Percentiles rank a stretch among this genome's conserved stretches.
phyloP scores from a whole-genome alignment of 2,113 vertebrate species.

The Heptranchias perlo region DNA sequence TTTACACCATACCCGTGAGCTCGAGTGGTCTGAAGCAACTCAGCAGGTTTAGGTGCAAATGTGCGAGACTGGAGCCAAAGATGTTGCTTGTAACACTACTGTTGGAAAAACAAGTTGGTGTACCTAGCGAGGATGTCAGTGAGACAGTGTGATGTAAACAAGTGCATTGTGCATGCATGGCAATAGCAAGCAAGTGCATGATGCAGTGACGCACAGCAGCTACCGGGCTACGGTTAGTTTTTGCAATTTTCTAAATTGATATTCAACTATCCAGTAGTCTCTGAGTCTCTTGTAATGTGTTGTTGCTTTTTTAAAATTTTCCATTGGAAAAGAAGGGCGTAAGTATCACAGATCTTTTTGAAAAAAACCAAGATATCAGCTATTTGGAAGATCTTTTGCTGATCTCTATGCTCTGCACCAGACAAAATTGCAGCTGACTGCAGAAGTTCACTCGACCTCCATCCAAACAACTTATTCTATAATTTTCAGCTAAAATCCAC shows the following conservation, averaged over 20 bases:
- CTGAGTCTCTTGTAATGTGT: not conserved
- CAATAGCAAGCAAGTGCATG: not conserved
- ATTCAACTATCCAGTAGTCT: not conserved
- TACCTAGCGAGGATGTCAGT: not conserved
- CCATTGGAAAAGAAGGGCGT: not conserved
- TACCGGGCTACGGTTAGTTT: not conserved
- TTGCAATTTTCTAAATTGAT: not conserved
- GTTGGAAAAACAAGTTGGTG: not conserved
- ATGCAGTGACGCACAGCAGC: not conserved
- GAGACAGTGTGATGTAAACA: slow-evolving; percentile 6
- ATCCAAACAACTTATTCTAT: not conserved
- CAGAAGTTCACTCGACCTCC: not conserved
- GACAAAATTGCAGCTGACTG: not conserved
- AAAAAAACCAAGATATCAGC: not conserved
- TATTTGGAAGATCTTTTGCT: not conserved
- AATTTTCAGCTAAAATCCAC: not conserved
- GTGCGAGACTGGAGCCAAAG: not conserved
- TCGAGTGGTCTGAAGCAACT: not conserved
- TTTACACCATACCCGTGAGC: not conserved
- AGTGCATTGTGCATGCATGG: not conserved
- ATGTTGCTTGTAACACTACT: not conserved
- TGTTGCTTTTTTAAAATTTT: not conserved
- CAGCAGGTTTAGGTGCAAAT: not conserved
- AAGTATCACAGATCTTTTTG: not conserved
- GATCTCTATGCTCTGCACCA: not conserved